phyloP scores from a whole-genome alignment of 2,113 vertebrate species.

The Meles meles region DNA sequence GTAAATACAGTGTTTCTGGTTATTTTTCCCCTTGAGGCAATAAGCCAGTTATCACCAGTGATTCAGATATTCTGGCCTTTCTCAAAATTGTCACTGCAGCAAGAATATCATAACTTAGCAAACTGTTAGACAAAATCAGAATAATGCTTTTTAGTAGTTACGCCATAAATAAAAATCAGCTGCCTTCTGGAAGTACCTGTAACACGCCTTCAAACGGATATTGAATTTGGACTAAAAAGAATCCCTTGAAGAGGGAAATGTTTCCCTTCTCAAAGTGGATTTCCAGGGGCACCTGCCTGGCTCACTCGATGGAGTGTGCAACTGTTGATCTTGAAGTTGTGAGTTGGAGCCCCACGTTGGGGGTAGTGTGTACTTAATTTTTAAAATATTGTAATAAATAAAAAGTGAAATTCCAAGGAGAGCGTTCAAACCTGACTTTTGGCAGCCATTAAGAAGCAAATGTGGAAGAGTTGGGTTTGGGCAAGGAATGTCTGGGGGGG shows the following conservation, averaged over 20 bases:
- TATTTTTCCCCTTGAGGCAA: slow-evolving; percentile 51
- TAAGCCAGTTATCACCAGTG: slow-evolving; percentile 44
- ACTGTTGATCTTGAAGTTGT: not conserved
- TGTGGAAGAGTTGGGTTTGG: not conserved
- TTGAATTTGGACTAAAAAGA: not conserved
- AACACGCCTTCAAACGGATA: not conserved
- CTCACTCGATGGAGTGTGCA: not conserved
- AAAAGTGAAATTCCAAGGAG: not conserved
- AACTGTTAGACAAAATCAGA: not conserved
- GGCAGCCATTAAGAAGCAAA: not conserved
- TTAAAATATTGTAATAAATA: not conserved
- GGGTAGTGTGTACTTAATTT: not conserved
- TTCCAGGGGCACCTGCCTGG: not conserved
- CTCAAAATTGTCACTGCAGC: slow-evolving; percentile 57
- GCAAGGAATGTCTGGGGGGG: not conserved
- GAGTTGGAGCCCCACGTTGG: not conserved
- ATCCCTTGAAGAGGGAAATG: not conserved
- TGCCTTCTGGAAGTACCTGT: not conserved
- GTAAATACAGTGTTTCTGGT: slow-evolving; percentile 68
- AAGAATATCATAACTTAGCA: slow-evolving; percentile 44
- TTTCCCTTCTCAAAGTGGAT: slow-evolving; percentile 20
- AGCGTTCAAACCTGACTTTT: not conserved
- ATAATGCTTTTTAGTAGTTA: not conserved
- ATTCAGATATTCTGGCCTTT: slow-evolving; percentile 66
- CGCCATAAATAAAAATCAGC: slow-evolving; percentile 3